Base-by-base conservation (phyloP, 2,797 vertebrate genomes). In the Morelia viridis region DNA sequence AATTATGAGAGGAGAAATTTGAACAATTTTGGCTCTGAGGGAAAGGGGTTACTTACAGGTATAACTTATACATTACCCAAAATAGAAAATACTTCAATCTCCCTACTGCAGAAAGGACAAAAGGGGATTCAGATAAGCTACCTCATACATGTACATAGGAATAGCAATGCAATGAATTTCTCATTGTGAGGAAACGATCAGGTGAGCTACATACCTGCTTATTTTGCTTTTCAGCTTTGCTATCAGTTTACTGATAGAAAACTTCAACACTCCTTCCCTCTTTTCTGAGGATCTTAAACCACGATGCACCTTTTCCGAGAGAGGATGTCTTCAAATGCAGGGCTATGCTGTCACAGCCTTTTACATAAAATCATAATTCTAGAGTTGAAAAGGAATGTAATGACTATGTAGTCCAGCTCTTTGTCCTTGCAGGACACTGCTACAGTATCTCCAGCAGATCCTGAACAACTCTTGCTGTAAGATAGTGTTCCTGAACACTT, bases 1-100 rank as follows among this genome's bases (percentile, higher is more conserved):
- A 13, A 85, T 95, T 90, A 85, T 41, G 68, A 91, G 90, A 94
- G 93, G 8, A 93, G 31, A 0, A 93, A 58, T 90, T 94, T 15
- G 91, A 96, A 90, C 64, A 88, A 5, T 93, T 84, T 5, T 28
- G 0, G 89, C 88, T 4, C 3, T 56, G 5, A 62, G 87, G 57
- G 93, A 90, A 0, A 60, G 26, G 5, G 7, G 57, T 56, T 46
- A 24, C 8, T 65, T 58, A 9, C 5, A 28, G 41, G 6, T 6
- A 24, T 68, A 9, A 19, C 24, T 10, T 15, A 28, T 10, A 4
- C 11, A 50, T 28, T 17, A 19, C 57, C 35, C 56, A 22, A 80
- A 89, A 7, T 4, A 13, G 12, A 56, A 50, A 22, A 90, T 35
- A 22, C 2, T 11, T 60, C 17, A 35, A 4, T 17, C 13, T 57